These are phyloP conservation scores for Edolisoma coerulescens DNA, from an alignment of 2,113 vertebrate species.

Conservation along the genomic window DNA sequence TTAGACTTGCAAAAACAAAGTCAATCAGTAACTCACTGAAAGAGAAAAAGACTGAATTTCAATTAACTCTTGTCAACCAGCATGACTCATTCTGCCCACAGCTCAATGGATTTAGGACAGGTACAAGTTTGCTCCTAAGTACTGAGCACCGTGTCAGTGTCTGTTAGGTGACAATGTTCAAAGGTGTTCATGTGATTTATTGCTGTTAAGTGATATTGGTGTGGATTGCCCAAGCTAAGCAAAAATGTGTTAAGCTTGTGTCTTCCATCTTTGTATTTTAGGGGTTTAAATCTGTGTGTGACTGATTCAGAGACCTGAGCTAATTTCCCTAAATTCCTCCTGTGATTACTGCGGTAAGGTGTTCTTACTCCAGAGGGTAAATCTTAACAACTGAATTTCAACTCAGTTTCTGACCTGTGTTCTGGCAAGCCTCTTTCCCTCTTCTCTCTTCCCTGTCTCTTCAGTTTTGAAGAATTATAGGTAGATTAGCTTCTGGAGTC, in stretches of 20 bases:
- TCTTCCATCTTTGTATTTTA: not conserved
- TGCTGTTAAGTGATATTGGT: not conserved
- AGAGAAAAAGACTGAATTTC: not conserved
- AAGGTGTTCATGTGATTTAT: not conserved
- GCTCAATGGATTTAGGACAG: not conserved
- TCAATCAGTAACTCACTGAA: not conserved
- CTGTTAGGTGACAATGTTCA: not conserved
- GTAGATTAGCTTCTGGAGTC: not conserved
- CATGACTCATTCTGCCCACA: slow-evolving; percentile 13
- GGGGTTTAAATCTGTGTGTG: not conserved
- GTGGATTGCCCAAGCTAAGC: not conserved
- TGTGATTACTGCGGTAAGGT: not conserved
- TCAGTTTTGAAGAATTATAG: not conserved
- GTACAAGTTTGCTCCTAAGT: not conserved
- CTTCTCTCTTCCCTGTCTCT: not conserved
- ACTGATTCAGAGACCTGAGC: not conserved
- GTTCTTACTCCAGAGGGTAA: not conserved
- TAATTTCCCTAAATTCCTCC: not conserved
- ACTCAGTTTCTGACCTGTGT: not conserved
- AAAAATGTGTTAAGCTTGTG: not conserved
- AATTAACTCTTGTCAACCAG: not conserved
- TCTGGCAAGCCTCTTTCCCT: not conserved
- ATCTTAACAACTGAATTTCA: not conserved
- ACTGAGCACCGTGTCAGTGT: not conserved
- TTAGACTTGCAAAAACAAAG: slow-evolving; percentile 5